phyloP scores from a whole-genome alignment of 2,888 invertebrate species.

The Drosophila mercatorum region DNA sequence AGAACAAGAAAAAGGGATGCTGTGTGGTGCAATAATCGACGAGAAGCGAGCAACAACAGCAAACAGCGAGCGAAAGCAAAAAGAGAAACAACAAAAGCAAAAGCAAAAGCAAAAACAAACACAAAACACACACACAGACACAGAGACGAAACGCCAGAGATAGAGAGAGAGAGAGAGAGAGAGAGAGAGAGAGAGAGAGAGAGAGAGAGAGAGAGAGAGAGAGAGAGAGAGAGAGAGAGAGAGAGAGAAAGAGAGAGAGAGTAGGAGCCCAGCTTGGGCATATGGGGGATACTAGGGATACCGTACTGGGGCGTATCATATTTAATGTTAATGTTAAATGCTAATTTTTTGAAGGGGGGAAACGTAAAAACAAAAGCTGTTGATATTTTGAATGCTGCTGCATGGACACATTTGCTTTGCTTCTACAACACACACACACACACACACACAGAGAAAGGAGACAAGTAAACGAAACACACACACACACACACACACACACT shows the following conservation, averaged over 20 bases:
- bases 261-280: not conserved
- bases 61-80: constrained; percentile 16
- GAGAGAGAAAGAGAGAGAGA: not conserved
- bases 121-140: constrained; percentile 16
- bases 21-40: constrained; percentile 93
- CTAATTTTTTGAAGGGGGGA: constrained; percentile 39
- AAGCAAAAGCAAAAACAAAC: constrained; percentile 7
- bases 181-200: constrained; percentile 6
- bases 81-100: not conserved
- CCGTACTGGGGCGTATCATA: constrained; percentile 44
- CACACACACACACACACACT: constrained; percentile 8
- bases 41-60: constrained; percentile 20
- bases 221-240: not conserved
- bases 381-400: constrained; percentile 67
- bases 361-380: constrained; percentile 49
- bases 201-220: not conserved
- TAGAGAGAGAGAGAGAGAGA: not conserved
- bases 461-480: constrained; percentile 21
- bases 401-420: constrained; percentile 59
- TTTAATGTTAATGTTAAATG: constrained; percentile 63
- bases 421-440: constrained; percentile 27
- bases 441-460: constrained; percentile 8
- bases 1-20: constrained; percentile 97
- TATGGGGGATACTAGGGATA: constrained; percentile 6
- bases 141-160: constrained; percentile 16